These are phyloP conservation scores for Paratilapia polleni DNA, from an alignment of 2,113 vertebrate species.

Conservation along the genomic window DNA sequence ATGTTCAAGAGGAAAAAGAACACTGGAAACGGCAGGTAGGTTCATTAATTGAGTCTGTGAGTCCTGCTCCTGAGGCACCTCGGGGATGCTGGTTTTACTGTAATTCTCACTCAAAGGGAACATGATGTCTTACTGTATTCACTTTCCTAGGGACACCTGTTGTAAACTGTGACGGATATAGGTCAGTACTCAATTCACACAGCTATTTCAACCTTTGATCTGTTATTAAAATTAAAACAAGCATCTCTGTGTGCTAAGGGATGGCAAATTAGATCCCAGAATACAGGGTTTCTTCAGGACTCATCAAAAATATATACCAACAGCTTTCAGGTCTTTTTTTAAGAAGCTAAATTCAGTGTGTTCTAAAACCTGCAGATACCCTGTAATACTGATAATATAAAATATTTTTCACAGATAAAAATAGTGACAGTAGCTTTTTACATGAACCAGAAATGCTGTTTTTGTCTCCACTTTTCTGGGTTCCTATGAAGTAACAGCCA, in stretches of 20 bases:
- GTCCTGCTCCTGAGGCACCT: constrained; percentile 71
- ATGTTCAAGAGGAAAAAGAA: constrained; percentile 99
- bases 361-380: constrained; percentile 44
- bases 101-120: constrained; percentile 58
- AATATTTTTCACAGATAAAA: neutral
- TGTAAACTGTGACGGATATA: constrained; percentile 67
- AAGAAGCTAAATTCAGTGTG: no score
- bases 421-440: constrained; percentile 26
- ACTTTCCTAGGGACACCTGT: constrained; percentile 65
- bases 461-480: constrained; percentile 72
- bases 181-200: constrained; percentile 74
- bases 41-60: constrained; percentile 62
- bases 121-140: constrained; percentile 61
- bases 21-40: constrained; percentile 91
- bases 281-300: constrained; percentile 47
- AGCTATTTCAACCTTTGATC: constrained; percentile 57
- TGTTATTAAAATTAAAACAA: constrained; percentile 70
- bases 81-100: constrained; percentile 68
- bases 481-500: constrained; percentile 80
- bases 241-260: constrained; percentile 70
- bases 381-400: constrained; percentile 15
- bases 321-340: neutral
- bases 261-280: constrained; percentile 30
- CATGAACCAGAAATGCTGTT: constrained; percentile 76
- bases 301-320: neutral